Evolutionary conservation across 2,113 vertebrate species (phyloP).

Genomic region (Lipotes vexillifer): DNA sequence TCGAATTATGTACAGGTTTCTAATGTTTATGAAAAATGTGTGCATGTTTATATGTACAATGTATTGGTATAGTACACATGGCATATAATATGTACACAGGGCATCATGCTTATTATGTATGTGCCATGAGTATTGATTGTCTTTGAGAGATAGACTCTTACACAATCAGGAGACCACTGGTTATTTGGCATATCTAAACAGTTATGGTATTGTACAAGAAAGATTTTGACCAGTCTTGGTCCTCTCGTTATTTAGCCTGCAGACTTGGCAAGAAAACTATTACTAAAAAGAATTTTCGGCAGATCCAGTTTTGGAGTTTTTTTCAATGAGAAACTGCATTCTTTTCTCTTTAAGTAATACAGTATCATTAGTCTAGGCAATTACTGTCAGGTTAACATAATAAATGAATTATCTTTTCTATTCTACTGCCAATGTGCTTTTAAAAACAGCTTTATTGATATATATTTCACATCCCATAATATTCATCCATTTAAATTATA

Average conservation of each 20-base stretch:
- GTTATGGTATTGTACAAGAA: background rate
- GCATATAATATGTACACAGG: background rate
- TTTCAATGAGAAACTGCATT: background rate
- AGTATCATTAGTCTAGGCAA: background rate
- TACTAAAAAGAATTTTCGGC: background rate
- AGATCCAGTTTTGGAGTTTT: background rate
- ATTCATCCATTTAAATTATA: background rate
- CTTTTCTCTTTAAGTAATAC: background rate
- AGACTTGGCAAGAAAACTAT: background rate
- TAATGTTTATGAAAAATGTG: background rate
- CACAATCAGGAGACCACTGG: background rate
- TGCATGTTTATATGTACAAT: background rate
- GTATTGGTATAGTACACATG: background rate
- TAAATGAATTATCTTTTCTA: conserved; percentile 10
- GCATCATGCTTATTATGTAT: background rate
- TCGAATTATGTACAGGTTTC: background rate
- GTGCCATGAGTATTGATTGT: background rate
- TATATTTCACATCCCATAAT: background rate
- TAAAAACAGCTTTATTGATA: conserved; percentile 21
- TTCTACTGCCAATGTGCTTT: background rate
- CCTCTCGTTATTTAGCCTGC: background rate
- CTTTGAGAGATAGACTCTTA: background rate
- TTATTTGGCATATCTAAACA: background rate
- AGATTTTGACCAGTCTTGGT: background rate
- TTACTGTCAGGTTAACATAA: background rate